Evolutionary conservation across 2,113 vertebrate genomes (phyloP), one percentile per base, ranked within the genome.

Genomic region (Microcebus jonahi): DNA sequence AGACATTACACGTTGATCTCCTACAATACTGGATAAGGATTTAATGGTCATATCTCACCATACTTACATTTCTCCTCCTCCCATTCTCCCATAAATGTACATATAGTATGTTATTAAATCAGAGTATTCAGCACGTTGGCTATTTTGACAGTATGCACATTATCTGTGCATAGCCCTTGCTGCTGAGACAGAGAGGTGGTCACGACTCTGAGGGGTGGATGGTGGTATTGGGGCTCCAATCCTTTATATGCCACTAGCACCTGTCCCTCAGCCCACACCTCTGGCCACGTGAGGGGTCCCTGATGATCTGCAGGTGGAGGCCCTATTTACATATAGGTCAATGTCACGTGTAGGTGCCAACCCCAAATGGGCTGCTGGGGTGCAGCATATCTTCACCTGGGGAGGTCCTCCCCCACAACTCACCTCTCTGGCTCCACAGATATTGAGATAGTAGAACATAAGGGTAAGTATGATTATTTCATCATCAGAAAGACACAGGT

Each of bases 401-500:
- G 53, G 8, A 1, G 31, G 12, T 21, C 20, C 67, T 77, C 9
- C 27, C 65, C 31, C 61, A 67, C 48, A 71, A n/a, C 27, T 6
- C 48, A 63, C 15, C 57, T 34, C 61, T 76, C 82, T 55, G 53
- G 57, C 31, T 90, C 34, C 87, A 86, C 9, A 20, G 23, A 53
- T 73, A 7, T 21, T n/a, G 25, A 70, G 9, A 87, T 34, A 17
- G 31, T 36, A 29, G 50, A 79, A 93, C 81, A 73, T 17, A 39
- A 81, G 25, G 9, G 10, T 11, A 65, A 75, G 55, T 45, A 31
- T 1, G 21, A 70, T 18, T 39, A 23, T 91, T 63, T 90, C 14
- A 34, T 91, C 3, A 90, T 88, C 86, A 76, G 86, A 57, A 68
- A 97, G 96, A 94, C 75, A 77, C 71, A 63, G 80, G 21, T 55